phyloP scores from a whole-genome alignment of 2,888 invertebrate genomes.

The Tenthredo notha region DNA sequence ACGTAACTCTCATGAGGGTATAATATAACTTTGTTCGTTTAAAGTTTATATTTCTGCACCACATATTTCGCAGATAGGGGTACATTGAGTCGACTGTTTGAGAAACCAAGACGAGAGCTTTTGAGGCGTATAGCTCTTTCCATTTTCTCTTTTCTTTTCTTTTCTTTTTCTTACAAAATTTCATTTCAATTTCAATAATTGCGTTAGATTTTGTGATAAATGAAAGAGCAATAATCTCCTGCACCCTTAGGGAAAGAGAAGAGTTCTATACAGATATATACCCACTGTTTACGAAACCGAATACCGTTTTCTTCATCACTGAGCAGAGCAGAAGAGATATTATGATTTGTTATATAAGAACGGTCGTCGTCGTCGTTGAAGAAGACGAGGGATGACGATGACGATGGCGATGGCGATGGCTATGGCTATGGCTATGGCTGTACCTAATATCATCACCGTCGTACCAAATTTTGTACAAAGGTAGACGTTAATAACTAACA shows the following conservation, averaged over 20 bases:
- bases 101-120: not conserved
- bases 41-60: slow-evolving; percentile 35
- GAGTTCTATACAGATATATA: too few relatives aligned
- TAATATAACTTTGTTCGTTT: slow-evolving; percentile 22
- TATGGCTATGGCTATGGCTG: too few relatives aligned
- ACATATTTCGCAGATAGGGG: not conserved
- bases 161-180: too few relatives aligned
- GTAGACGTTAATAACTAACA: slow-evolving; percentile 22
- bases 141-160: too few relatives aligned
- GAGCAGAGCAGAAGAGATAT: not conserved
- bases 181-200: too few relatives aligned
- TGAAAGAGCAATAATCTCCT: not conserved
- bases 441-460: slow-evolving; percentile 23
- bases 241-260: not conserved
- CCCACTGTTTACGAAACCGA: not conserved
- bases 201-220: not conserved
- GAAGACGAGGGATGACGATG: too few relatives aligned
- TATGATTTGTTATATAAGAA: not conserved
- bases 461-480: slow-evolving; percentile 25
- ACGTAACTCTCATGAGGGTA: slow-evolving; percentile 25
- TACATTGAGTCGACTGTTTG: not conserved
- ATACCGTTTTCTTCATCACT: not conserved
- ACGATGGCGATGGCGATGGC: not conserved
- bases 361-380: not conserved
- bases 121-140: not conserved